Conservation (phyloP, 1,140 invertebrate genomes). For the Bombus sibiricus region DNA sequence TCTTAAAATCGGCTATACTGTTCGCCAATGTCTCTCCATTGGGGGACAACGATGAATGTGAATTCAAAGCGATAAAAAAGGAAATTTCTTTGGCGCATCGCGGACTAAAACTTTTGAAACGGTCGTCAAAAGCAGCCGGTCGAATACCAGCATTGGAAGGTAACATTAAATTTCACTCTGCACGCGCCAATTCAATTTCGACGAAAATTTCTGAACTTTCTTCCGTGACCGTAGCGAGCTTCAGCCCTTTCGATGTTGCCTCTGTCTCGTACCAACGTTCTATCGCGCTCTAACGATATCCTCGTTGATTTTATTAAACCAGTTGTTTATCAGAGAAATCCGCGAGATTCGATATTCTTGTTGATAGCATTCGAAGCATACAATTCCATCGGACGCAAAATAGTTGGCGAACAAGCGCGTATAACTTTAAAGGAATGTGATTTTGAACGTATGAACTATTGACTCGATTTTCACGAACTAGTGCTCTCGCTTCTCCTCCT, state of each 20-base stretch:
- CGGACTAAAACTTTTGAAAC: too few relatives aligned
- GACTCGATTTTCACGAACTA: neutral
- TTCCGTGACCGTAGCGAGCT: neutral
- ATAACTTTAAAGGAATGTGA: neutral
- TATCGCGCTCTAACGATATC: neutral
- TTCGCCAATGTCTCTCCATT: too few relatives aligned
- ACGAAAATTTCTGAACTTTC: conserved; percentile 4
- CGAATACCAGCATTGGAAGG: neutral
- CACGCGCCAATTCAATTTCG: conserved; percentile 17
- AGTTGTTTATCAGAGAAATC: conserved; percentile 33
- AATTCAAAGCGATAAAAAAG: neutral
- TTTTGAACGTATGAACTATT: neutral
- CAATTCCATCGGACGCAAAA: neutral
- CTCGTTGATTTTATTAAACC: conserved; percentile 19
- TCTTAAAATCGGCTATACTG: neutral
- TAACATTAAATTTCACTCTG: conserved; percentile 28
- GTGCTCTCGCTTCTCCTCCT: neutral
- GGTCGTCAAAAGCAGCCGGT: neutral
- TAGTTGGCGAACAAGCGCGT: neutral
- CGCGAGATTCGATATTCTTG: conserved; percentile 13
- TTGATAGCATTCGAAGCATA: neutral
- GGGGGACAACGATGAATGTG: neutral
- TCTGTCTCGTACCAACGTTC: neutral
- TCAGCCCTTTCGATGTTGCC: neutral
- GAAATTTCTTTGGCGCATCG: neutral